Conservation (phyloP, 2,113 vertebrate species). For the Oostethus manadensis region DNA sequence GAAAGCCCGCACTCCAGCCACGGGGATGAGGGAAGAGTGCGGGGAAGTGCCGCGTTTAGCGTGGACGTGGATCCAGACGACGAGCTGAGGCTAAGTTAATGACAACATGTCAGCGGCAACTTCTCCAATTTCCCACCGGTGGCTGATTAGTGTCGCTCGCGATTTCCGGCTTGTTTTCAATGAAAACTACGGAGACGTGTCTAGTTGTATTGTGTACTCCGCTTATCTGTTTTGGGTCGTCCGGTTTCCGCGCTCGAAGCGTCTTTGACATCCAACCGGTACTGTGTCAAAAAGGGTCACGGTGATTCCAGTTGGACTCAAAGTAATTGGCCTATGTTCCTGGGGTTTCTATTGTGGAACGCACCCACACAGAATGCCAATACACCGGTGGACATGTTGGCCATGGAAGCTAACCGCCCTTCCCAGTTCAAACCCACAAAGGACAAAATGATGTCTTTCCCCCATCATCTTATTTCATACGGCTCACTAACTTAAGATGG, state of each 20-base stretch:
- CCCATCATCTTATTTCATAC: slow-evolving; percentile 26
- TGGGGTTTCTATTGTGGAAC: background rate
- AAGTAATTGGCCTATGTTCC: slow-evolving; percentile 43
- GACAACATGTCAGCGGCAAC: slow-evolving; percentile 69
- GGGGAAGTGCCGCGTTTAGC: slow-evolving; percentile 21
- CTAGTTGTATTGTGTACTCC: slow-evolving; percentile 12
- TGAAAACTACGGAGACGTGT: slow-evolving; percentile 4
- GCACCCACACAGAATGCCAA: slow-evolving; percentile 47
- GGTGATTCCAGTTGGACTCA: slow-evolving; percentile 16
- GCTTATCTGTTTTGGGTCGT: slow-evolving; percentile 16
- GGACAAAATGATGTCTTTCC: slow-evolving; percentile 38
- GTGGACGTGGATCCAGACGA: background rate
- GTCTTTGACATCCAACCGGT: slow-evolving; percentile 10
- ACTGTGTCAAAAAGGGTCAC: slow-evolving; percentile 32
- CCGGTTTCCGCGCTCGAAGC: slow-evolving; percentile 26
- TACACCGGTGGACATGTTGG: slow-evolving; percentile 53
- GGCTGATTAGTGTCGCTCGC: background rate
- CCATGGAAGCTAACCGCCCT: slow-evolving; percentile 43
- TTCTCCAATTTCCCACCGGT: slow-evolving; percentile 51
- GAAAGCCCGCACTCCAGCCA: slow-evolving; percentile 50
- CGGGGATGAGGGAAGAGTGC: slow-evolving; percentile 37
- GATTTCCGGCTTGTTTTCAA: slow-evolving; percentile 15
- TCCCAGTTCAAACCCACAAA: slow-evolving; percentile 38
- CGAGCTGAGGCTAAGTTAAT: slow-evolving; percentile 55
- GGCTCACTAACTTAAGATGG: slow-evolving; percentile 48